phyloP scores from a whole-genome alignment of 2,113 vertebrate species.

The Gorsachius goisagi region DNA sequence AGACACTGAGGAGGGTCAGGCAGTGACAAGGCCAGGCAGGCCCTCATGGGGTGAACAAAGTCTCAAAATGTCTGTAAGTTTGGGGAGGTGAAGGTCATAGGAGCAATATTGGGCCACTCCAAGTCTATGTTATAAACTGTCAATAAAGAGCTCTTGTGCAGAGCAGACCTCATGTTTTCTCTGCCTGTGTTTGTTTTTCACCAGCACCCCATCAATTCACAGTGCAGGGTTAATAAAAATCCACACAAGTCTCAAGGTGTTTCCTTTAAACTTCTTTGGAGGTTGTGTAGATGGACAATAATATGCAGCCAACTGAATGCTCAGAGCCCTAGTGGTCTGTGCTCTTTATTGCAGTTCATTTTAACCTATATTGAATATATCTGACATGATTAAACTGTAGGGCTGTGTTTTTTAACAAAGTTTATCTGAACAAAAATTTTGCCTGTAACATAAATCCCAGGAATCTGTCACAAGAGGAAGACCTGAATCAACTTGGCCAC shows the following conservation, averaged over 20 bases:
- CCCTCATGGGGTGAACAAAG: slow-evolving; percentile 30
- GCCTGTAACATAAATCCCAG: background rate
- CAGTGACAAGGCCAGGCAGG: slow-evolving; percentile 30
- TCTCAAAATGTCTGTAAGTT: slow-evolving; percentile 58
- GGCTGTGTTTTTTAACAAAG: background rate
- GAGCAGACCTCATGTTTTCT: slow-evolving; percentile 69
- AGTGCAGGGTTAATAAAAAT: slow-evolving; percentile 67
- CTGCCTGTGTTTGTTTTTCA: slow-evolving; percentile 66
- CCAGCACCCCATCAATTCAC: slow-evolving; percentile 70
- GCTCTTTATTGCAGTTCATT: background rate
- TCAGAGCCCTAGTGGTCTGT: background rate
- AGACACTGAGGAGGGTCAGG: background rate
- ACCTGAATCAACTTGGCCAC: slow-evolving; percentile 16
- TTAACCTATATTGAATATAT: background rate
- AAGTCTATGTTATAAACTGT: slow-evolving; percentile 72
- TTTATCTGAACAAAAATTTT: slow-evolving; percentile 15
- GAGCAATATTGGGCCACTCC: slow-evolving; percentile 49
- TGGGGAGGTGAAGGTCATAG: slow-evolving; percentile 59
- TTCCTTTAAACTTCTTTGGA: slow-evolving; percentile 58
- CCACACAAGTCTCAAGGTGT: slow-evolving; percentile 64
- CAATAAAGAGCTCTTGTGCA: slow-evolving; percentile 73
- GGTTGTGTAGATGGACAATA: slow-evolving; percentile 5
- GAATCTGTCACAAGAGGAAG: slow-evolving; percentile 12
- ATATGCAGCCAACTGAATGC: background rate
- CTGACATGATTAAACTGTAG: background rate